Conservation (phyloP, 2,888 invertebrate genomes). For the Diadegma fenestrale region DNA sequence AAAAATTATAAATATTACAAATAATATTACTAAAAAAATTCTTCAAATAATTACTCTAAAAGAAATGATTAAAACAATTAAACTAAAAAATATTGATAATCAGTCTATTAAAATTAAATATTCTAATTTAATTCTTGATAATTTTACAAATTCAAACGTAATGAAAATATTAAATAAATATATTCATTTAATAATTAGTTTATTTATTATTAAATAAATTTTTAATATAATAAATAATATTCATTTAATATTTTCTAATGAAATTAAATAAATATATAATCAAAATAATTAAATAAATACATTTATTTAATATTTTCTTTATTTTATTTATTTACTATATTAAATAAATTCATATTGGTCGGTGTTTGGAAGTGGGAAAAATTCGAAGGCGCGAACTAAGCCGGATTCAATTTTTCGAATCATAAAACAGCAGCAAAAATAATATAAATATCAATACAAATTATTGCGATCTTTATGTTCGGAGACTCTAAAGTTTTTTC, state of each 20-base stretch:
- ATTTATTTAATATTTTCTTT: too few relatives aligned
- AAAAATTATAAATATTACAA: conserved; percentile 89
- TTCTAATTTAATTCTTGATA: conserved; percentile 85
- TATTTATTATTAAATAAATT: too few relatives aligned
- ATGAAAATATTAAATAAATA: conserved; percentile 85
- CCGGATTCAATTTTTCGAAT: too few relatives aligned
- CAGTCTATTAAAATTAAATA: conserved; percentile 88
- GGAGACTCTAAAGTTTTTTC: neutral
- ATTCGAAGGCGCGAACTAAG: too few relatives aligned
- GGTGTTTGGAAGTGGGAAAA: too few relatives aligned
- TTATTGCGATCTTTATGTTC: neutral
- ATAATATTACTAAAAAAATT: conserved; percentile 87
- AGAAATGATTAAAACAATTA: conserved; percentile 89
- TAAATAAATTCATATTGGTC: too few relatives aligned
- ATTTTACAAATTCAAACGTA: conserved; percentile 87
- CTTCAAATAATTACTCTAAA: conserved; percentile 77
- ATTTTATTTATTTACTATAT: too few relatives aligned
- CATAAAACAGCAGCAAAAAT: neutral
- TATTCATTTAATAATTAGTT: too few relatives aligned
- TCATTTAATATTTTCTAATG: too few relatives aligned
- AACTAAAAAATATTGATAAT: conserved; percentile 88
- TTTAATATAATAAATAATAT: too few relatives aligned
- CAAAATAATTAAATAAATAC: too few relatives aligned
- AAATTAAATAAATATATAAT: neutral
- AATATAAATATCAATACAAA: neutral